Evolutionary conservation across 2,888 invertebrate genomes (phyloP).

Genomic region (Aspidapion aeneum): DNA sequence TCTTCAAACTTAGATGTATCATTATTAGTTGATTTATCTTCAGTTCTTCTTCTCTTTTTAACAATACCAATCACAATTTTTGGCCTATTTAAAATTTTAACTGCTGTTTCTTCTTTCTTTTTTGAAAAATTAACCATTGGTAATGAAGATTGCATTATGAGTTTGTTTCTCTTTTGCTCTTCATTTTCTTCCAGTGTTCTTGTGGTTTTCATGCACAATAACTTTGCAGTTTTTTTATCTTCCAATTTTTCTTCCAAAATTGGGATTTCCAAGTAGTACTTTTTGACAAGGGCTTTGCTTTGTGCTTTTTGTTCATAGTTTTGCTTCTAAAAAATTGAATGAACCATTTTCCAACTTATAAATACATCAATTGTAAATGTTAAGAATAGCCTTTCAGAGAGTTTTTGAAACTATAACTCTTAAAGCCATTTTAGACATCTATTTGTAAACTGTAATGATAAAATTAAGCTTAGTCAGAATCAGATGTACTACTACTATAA

Average conservation of each 20-base stretch:
- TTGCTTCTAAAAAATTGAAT: slow-evolving; percentile 52
- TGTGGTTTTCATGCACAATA: slow-evolving; percentile 64
- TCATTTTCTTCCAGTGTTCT: slow-evolving; percentile 58
- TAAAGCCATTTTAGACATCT: background rate
- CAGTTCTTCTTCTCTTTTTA: slow-evolving; percentile 26
- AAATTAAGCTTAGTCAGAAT: too few relatives aligned
- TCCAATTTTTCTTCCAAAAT: slow-evolving; percentile 77
- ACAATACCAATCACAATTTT: slow-evolving; percentile 33
- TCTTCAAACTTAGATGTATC: too few relatives aligned
- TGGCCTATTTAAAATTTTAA: slow-evolving; percentile 35
- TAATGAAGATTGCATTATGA: slow-evolving; percentile 42
- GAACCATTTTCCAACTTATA: background rate
- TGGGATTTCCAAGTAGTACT: slow-evolving; percentile 72
- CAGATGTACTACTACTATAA: too few relatives aligned
- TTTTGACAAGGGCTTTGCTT: slow-evolving; percentile 72
- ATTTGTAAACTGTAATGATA: too few relatives aligned
- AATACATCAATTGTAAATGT: background rate
- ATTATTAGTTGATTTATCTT: too few relatives aligned
- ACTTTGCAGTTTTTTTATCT: slow-evolving; percentile 74
- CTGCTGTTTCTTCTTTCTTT: slow-evolving; percentile 41
- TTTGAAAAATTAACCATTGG: slow-evolving; percentile 41
- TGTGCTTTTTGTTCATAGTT: slow-evolving; percentile 72
- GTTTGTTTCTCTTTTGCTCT: slow-evolving; percentile 37
- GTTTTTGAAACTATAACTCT: background rate
- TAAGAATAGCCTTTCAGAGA: background rate